These are phyloP conservation scores for Napeogenes sylphis DNA, from an alignment of 2,888 invertebrate genomes.

Conservation along the genomic window DNA sequence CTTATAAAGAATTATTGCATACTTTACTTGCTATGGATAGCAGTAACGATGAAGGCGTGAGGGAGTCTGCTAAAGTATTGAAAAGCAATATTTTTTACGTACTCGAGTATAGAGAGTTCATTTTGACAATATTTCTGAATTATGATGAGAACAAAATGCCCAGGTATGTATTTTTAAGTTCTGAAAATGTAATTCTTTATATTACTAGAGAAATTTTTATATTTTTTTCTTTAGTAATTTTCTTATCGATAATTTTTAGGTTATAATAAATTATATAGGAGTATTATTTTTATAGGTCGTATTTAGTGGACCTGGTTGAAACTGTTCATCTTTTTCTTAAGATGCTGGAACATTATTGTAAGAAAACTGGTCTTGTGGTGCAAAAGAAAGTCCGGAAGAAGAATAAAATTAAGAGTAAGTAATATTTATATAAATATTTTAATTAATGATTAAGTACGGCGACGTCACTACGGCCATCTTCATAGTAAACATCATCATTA, in stretches of 20 bases:
- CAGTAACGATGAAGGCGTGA: constrained; percentile 82
- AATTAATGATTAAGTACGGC: too few relatives aligned
- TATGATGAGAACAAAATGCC: constrained; percentile 93
- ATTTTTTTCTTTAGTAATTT: too few relatives aligned
- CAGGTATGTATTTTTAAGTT: constrained; percentile 73
- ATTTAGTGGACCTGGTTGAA: constrained; percentile 91
- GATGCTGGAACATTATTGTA: constrained; percentile 88
- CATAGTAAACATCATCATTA: too few relatives aligned
- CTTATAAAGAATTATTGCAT: constrained; percentile 88
- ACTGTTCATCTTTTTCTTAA: constrained; percentile 94
- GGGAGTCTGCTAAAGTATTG: constrained; percentile 89
- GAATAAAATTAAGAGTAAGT: constrained; percentile 72
- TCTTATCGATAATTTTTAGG: too few relatives aligned
- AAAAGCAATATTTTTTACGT: constrained; percentile 96
- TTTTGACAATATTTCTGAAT: constrained; percentile 86
- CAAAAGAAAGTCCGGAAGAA: constrained; percentile 80
- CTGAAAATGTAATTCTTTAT: too few relatives aligned
- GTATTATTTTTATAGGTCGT: constrained; percentile 76
- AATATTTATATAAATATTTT: constrained; percentile 22
- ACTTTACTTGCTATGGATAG: constrained; percentile 90
- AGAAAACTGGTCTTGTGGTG: constrained; percentile 81
- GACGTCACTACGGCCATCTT: too few relatives aligned
- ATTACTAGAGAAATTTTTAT: too few relatives aligned
- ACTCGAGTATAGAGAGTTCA: constrained; percentile 94
- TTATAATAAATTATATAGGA: too few relatives aligned